Conservation (phyloP, 2,797 vertebrate genomes). For the Prunella strophiata region DNA sequence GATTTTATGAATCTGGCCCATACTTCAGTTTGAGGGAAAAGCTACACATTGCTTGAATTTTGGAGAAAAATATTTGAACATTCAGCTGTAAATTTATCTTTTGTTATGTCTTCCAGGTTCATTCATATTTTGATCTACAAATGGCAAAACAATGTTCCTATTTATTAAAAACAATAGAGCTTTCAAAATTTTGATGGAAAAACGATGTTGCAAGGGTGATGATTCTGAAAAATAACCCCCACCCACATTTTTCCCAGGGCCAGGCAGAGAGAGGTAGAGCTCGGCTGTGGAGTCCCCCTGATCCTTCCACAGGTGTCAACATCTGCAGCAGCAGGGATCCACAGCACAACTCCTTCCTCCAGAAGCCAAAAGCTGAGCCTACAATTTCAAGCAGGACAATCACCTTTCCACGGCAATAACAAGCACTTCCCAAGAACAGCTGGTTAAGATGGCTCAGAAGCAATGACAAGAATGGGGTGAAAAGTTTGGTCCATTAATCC, state of each 20-base stretch:
- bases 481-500: background rate
- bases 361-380: background rate
- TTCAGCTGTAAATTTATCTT: background rate
- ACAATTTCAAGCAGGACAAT: conserved; percentile 23
- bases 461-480: background rate
- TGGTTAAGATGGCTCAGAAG: background rate
- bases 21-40: background rate
- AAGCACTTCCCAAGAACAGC: background rate
- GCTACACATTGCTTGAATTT: background rate
- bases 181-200: background rate
- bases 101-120: background rate
- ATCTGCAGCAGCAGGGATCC: background rate
- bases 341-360: background rate
- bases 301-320: background rate
- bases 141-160: background rate
- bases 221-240: background rate
- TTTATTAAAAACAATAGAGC: background rate
- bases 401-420: background rate
- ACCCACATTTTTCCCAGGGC: background rate
- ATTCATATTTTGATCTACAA: background rate
- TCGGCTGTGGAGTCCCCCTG: background rate
- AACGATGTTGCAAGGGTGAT: background rate
- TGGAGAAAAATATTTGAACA: background rate
- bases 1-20: background rate
- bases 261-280: background rate